A percentile compares a stretch with the other conserved stretches of the same genome.
phyloP scores from a whole-genome alignment of 2,888 invertebrate genomes.

The Eupsilia transversa region DNA sequence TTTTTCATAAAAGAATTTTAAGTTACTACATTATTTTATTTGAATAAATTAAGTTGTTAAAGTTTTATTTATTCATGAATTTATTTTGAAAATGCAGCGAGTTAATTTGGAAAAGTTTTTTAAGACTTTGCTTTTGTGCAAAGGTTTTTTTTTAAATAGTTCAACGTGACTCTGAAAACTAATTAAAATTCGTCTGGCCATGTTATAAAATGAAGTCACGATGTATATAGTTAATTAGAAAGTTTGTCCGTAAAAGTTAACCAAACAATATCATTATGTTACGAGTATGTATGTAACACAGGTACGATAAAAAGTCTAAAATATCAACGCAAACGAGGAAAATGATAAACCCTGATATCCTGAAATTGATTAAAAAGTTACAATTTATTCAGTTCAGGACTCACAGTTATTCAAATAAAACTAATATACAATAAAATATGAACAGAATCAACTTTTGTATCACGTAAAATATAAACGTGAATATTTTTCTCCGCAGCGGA shows the following conservation, averaged over 20 bases:
- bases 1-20: conserved; percentile 25
- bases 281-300: background rate
- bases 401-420: background rate
- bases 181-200: background rate
- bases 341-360: background rate
- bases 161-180: background rate
- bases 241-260: background rate
- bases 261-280: background rate
- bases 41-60: conserved; percentile 10
- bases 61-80: background rate
- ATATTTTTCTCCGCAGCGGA: background rate
- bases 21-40: background rate
- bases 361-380: background rate
- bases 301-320: background rate
- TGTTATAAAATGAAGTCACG: conserved; percentile 2
- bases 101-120: background rate
- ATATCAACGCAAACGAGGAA: background rate
- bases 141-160: background rate
- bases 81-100: background rate
- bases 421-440: conserved; percentile 6
- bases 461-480: conserved; percentile 13
- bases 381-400: background rate
- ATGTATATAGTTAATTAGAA: conserved; percentile 7
- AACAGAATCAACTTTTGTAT: background rate
- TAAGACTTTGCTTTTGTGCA: background rate